A percentile compares a stretch with the other conserved stretches of the same genome.
Evolutionary conservation across 2,888 invertebrate genomes (phyloP).

Genomic region (Microctonus aethiopoides): DNA sequence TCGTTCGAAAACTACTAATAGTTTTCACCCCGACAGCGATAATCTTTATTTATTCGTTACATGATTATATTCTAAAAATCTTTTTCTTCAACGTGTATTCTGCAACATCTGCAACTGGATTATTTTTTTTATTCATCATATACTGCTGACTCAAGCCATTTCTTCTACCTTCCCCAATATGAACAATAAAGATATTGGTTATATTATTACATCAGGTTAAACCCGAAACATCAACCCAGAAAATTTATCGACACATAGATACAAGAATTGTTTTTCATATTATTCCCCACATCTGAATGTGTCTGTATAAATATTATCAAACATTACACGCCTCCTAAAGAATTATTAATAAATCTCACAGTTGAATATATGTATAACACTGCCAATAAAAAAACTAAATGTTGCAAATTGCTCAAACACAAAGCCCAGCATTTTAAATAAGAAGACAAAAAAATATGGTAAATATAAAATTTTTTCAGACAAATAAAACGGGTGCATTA

Average conservation of each 20-base stretch:
- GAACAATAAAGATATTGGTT: not conserved
- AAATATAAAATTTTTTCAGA: not conserved
- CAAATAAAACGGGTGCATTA: slow-evolving; percentile 24
- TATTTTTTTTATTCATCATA: not conserved
- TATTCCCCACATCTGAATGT: not conserved
- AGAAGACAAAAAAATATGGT: not conserved
- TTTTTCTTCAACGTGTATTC: not conserved
- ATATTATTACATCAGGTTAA: not conserved
- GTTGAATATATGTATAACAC: too few species aligned
- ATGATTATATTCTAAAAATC: not conserved
- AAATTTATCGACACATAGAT: not conserved
- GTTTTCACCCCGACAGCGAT: not conserved
- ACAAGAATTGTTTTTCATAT: not conserved
- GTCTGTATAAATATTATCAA: not conserved
- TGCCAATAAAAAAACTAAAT: not conserved
- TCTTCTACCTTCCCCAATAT: not conserved
- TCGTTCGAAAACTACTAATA: too few species aligned
- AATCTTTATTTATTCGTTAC: not conserved
- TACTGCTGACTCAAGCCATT: too few species aligned
- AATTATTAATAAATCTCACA: not conserved
- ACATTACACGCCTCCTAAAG: slow-evolving; percentile 2
- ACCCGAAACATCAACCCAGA: not conserved
- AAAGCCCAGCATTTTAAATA: not conserved
- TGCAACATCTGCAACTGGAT: not conserved
- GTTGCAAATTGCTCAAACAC: not conserved